A percentile compares a stretch with the other conserved stretches of the same genome.
Evolutionary conservation across 1,140 invertebrate species (phyloP).

Genomic region (Notospermus geniculatus): DNA sequence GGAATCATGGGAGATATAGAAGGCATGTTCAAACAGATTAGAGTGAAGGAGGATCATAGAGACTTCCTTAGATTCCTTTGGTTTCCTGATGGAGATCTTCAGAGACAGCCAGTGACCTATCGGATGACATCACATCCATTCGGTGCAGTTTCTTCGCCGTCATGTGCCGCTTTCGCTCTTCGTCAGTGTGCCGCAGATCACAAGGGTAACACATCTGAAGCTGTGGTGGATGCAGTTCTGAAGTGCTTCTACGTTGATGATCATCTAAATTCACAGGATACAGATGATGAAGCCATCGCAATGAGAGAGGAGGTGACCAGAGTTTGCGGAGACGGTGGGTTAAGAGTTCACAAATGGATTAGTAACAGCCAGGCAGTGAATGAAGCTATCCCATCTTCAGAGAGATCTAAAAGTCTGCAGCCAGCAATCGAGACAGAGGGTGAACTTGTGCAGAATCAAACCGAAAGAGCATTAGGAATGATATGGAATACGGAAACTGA

Average conservation of each 20-base stretch:
- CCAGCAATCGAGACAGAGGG: too few species aligned
- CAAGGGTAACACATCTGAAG: neutral
- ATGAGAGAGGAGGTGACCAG: too few species aligned
- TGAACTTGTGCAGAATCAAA: too few species aligned
- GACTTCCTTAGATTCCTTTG: constrained; percentile 15
- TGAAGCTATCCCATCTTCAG: constrained; percentile 10
- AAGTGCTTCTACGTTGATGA: constrained; percentile 21
- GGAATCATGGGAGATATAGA: constrained; percentile 19
- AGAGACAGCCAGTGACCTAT: neutral
- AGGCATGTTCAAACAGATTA: constrained; percentile 21
- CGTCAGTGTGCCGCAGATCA: constrained; percentile 1
- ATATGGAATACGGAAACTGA: too few species aligned
- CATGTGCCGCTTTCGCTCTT: constrained; percentile 16
- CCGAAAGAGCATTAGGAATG: constrained; percentile 6
- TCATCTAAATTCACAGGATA: neutral
- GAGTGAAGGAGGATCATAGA: constrained; percentile 11
- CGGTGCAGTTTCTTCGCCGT: constrained; percentile 12
- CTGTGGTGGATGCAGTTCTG: neutral
- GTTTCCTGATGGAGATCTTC: constrained; percentile 15
- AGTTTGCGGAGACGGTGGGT: too few species aligned
- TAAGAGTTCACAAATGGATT: constrained; percentile 17
- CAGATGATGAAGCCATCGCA: neutral
- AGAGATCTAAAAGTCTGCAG: too few species aligned
- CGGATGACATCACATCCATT: constrained; percentile 21
- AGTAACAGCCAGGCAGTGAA: constrained; percentile 13